Base-by-base conservation (phyloP, 2,797 vertebrate genomes). In the Bradypodion pumilum region DNA sequence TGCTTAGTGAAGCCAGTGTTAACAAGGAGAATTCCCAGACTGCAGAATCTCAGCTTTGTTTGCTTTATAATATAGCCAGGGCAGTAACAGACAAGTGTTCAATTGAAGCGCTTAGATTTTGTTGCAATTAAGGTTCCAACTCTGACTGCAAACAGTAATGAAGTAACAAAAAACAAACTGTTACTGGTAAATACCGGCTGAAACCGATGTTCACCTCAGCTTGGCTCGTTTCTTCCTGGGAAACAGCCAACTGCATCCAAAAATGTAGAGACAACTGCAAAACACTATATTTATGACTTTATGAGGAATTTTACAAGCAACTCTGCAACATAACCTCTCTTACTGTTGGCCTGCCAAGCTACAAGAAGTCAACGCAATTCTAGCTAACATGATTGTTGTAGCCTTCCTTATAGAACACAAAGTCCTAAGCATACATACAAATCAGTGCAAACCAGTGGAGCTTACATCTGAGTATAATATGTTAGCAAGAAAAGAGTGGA, bases 1-100 rank as follows among this genome's bases (percentile, higher is more conserved):
- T 81, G 65, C 56, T 85, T 81, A 70, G 42, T 27, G 21, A 81
- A 81, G 65, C 66, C 79, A 37, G 74, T 40, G 74, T 44, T 72
- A 81, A 68, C 63, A 81, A 85, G 72, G 60, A 80, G 79, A 76
- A 85, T 72, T 77, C 84, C 56, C 79, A 63, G 66, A 37, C 65
- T 37, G 74, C 63, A 74, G 73, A 85, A 70, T 62, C 32, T 81
- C 65, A 40, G 23, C 65, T 70, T 23, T 77, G 42, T 85, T 85
- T 70, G 74, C 70, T 76, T 85, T 72, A 81, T 72, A 81, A 70
- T 65, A 60, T 2, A 44, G 65, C 79, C 42, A 81, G 40, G 49
- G 40, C 73, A 81, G 37, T 44, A 80, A 66, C 77, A 74, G 83
- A 63, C 27, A 69, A 80, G 59, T 25, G 27, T 40, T 62, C 56